phyloP scores from a whole-genome alignment of 2,797 vertebrate genomes.

The Scyliorhinus canicula region DNA sequence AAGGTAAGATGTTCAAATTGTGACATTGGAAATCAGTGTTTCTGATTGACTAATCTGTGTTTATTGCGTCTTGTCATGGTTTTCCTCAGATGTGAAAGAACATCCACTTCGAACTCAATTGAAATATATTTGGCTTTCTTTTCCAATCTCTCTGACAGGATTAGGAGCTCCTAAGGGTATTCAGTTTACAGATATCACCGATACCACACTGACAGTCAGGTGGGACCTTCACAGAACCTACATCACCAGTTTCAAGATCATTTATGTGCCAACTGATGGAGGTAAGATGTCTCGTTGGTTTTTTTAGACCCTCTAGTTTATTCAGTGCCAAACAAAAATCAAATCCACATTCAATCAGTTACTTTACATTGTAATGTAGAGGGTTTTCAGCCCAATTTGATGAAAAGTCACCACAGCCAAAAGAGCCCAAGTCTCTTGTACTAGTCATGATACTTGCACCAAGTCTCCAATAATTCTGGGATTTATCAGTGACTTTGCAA shows the following conservation, averaged over 20 bases:
- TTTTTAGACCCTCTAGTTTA: not conserved
- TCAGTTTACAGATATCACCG: conserved; percentile 81
- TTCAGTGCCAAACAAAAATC: not conserved
- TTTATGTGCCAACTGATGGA: conserved; percentile 72
- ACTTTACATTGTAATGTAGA: not conserved
- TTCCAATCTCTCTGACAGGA: conserved; percentile 56
- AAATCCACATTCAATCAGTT: not conserved
- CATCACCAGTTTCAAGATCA: conserved; percentile 76
- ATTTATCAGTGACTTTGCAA: not conserved
- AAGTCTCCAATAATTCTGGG: not conserved
- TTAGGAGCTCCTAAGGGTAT: conserved; percentile 80
- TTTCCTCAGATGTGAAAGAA: not conserved
- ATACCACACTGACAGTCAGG: conserved; percentile 75
- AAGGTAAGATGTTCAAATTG: not conserved
- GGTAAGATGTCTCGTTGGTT: conserved; percentile 58
- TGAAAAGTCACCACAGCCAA: not conserved
- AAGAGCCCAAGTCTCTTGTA: not conserved
- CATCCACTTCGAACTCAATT: fast-evolving
- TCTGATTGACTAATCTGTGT: conserved; percentile 40
- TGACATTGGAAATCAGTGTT: not conserved
- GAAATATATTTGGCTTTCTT: conserved; percentile 40
- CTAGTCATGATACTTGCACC: not conserved
- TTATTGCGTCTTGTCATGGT: conserved; percentile 41
- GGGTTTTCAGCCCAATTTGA: not conserved
- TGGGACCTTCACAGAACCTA: conserved; percentile 70